Evolutionary conservation across 2,113 vertebrate genomes (phyloP).

Genomic region (Tyto alba): DNA sequence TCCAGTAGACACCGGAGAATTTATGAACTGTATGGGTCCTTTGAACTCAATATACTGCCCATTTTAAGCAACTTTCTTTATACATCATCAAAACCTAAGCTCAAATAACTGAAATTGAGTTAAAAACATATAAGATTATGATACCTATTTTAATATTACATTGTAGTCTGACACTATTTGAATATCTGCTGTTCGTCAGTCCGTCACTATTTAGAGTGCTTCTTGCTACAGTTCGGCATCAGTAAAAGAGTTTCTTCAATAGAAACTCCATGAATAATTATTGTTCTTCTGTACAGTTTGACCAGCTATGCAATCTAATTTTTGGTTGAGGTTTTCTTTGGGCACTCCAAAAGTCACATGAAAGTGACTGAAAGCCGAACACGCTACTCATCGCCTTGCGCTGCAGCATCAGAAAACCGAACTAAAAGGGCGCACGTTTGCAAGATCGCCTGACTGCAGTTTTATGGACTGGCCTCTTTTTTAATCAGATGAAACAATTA

Average conservation of each 20-base stretch:
- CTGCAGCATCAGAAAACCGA: background rate
- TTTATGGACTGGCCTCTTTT: background rate
- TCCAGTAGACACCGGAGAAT: constrained; percentile 82
- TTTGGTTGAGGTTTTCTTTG: background rate
- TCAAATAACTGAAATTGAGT: constrained; percentile 38
- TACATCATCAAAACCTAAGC: constrained; percentile 54
- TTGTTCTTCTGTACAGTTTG: constrained; percentile 13
- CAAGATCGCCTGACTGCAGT: background rate
- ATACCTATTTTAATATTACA: constrained; percentile 12
- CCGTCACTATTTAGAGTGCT: background rate
- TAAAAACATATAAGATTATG: background rate
- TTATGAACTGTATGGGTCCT: constrained; percentile 83
- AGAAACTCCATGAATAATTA: constrained; percentile 33
- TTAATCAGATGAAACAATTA: constrained; percentile 30
- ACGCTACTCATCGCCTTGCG: background rate
- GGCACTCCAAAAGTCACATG: background rate
- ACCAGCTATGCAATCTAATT: background rate
- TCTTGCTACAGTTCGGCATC: background rate
- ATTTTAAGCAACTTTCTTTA: constrained; percentile 78
- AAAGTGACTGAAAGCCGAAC: constrained; percentile 8
- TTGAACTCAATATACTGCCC: constrained; percentile 79
- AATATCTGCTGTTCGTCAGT: background rate
- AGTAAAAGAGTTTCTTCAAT: background rate
- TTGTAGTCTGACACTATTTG: background rate
- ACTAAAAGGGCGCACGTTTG: background rate